These are phyloP conservation scores for Urocitellus parryii DNA, from an alignment of 2,113 vertebrate genomes.

Conservation along the genomic window DNA sequence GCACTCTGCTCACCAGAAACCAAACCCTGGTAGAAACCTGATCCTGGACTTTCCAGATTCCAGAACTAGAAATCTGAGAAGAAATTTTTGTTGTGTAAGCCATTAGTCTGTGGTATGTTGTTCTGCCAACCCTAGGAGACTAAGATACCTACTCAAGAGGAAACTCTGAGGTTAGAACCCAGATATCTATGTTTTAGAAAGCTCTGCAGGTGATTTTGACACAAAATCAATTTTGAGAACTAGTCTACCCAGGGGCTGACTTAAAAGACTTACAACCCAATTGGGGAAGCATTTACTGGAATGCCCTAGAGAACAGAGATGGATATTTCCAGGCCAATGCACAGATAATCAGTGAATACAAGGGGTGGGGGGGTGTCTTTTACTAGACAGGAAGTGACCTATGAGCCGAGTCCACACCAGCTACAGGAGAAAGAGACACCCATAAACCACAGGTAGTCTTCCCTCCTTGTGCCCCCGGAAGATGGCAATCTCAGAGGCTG, in stretches of 20 bases:
- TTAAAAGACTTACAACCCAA: background rate
- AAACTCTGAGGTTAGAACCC: background rate
- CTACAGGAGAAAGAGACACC: background rate
- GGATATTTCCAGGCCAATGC: background rate
- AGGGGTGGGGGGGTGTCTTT: background rate
- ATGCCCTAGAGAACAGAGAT: background rate
- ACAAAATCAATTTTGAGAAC: background rate
- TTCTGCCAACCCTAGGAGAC: background rate
- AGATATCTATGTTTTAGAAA: background rate
- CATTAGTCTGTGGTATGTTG: background rate
- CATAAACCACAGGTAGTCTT: background rate
- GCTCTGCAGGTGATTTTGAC: background rate
- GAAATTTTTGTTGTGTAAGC: background rate
- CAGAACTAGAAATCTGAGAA: background rate
- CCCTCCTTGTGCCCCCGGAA: background rate
- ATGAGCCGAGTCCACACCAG: background rate
- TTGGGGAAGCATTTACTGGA: background rate
- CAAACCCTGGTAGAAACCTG: background rate
- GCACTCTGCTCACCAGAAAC: background rate
- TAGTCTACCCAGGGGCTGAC: background rate
- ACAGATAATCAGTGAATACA: background rate
- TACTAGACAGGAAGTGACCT: background rate
- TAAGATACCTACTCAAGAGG: background rate
- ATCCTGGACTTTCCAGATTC: background rate
- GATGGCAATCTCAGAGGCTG: background rate